Evolutionary conservation across 2,888 invertebrate species (phyloP).

Genomic region (Calliopum simillimum): DNA sequence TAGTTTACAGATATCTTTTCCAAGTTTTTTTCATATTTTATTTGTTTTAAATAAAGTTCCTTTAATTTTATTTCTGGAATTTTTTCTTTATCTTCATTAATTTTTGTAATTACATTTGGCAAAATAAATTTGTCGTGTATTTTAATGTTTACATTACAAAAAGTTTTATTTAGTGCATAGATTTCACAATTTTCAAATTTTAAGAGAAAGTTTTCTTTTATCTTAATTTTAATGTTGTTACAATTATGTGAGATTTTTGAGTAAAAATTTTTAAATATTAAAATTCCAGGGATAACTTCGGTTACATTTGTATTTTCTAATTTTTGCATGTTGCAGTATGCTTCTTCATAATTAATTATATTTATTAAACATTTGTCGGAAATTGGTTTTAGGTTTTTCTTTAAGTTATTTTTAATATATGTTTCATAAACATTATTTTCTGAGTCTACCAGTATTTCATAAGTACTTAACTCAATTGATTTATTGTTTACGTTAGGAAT

Average conservation of each 20-base stretch:
- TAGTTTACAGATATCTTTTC: constrained; percentile 23
- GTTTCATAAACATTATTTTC: constrained; percentile 32
- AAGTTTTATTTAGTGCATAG: constrained; percentile 33
- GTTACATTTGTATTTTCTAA: constrained; percentile 21
- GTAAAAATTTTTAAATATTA: constrained; percentile 37
- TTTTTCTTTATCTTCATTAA: constrained; percentile 31
- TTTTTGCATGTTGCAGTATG: constrained; percentile 33
- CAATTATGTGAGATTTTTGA: constrained; percentile 34
- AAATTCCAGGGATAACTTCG: constrained; percentile 37
- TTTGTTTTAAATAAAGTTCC: constrained; percentile 31
- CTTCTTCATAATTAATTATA: constrained; percentile 35
- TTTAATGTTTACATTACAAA: constrained; percentile 34
- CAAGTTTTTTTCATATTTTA: constrained; percentile 31
- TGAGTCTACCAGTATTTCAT: constrained; percentile 36
- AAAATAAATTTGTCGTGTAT: constrained; percentile 38
- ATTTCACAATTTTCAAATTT: constrained; percentile 41
- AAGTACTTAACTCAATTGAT: constrained; percentile 25
- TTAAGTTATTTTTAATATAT: constrained; percentile 32
- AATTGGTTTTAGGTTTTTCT: constrained; percentile 34
- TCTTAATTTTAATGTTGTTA: constrained; percentile 34
- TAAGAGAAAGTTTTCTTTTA: constrained; percentile 35
- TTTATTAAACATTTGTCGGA: constrained; percentile 32
- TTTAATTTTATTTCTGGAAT: constrained; percentile 30
- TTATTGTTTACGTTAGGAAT: constrained; percentile 37
- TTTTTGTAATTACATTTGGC: constrained; percentile 40